These are phyloP conservation scores for Trematomus bernacchii DNA, from an alignment of 2,797 vertebrate genomes.

Conservation along the genomic window DNA sequence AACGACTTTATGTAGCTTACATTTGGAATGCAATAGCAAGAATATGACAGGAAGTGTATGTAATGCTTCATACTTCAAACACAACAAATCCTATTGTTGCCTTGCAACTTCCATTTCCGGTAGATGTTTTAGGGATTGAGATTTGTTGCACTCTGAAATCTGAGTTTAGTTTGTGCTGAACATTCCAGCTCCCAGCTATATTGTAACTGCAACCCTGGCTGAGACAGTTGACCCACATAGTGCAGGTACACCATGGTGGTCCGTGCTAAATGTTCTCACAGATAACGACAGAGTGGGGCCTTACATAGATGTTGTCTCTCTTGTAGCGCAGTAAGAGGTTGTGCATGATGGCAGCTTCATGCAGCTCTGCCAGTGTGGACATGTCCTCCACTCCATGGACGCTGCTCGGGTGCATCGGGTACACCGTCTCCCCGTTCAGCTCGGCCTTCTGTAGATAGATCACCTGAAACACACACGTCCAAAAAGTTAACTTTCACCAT, in stretches of 20 bases:
- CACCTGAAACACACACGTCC: constrained; percentile 77
- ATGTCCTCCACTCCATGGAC: constrained; percentile 89
- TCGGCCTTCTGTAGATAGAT: constrained; percentile 81
- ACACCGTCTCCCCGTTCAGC: constrained; percentile 84
- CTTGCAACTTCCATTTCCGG: not conserved
- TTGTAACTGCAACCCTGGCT: not conserved
- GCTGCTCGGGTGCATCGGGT: constrained; percentile 90
- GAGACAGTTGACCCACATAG: not conserved
- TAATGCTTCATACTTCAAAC: not conserved
- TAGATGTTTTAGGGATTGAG: not conserved
- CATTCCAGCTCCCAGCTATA: not conserved
- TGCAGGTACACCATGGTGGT: not conserved
- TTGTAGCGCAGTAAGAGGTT: constrained; percentile 91
- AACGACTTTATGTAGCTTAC: not conserved
- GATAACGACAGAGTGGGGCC: constrained; percentile 34
- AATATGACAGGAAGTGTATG: not conserved
- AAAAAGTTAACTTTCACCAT: not conserved
- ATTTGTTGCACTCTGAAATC: constrained; percentile 9
- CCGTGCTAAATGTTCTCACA: not conserved
- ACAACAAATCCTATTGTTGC: not conserved
- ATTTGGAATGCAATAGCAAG: not conserved
- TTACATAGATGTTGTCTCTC: constrained; percentile 92
- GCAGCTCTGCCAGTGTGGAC: constrained; percentile 91
- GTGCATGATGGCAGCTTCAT: constrained; percentile 93
- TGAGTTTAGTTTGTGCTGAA: not conserved